phyloP scores from a whole-genome alignment of 2,113 vertebrate species.

The Paracanthobrama guichenoti region DNA sequence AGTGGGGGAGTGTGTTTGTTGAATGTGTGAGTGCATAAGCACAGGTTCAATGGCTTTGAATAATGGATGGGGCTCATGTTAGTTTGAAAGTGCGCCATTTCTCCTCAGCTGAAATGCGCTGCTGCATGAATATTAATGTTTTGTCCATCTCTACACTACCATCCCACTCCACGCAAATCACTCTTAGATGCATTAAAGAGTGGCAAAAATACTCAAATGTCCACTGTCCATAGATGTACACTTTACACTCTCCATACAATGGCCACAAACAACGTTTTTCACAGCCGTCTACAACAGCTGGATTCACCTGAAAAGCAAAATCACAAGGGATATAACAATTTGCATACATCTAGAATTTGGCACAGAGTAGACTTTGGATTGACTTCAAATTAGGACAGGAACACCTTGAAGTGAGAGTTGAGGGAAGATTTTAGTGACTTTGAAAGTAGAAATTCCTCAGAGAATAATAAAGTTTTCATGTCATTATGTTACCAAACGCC shows the following conservation, averaged over 20 bases:
- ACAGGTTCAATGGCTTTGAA: slow-evolving; percentile 46
- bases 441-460: neutral
- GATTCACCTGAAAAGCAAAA: neutral
- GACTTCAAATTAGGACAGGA: neutral
- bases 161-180: slow-evolving; percentile 1
- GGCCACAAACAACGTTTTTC: neutral
- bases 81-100: slow-evolving; percentile 41
- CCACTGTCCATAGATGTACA: neutral
- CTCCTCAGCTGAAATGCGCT: slow-evolving; percentile 10
- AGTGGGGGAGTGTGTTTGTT: neutral
- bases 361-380: neutral
- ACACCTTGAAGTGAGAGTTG: neutral
- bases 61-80: slow-evolving; percentile 46
- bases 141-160: slow-evolving; percentile 13
- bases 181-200: slow-evolving; percentile 29
- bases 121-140: slow-evolving; percentile 33
- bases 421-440: neutral
- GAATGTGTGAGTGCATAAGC: slow-evolving; percentile 43
- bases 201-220: slow-evolving; percentile 2
- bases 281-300: neutral
- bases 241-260: neutral
- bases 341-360: neutral
- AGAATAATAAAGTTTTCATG: neutral
- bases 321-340: neutral
- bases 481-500: neutral